A percentile compares a stretch with the other conserved stretches of the same genome.
Conservation (phyloP, 64 coral and sea anemone species). For the Catalaphyllia jardinei region DNA sequence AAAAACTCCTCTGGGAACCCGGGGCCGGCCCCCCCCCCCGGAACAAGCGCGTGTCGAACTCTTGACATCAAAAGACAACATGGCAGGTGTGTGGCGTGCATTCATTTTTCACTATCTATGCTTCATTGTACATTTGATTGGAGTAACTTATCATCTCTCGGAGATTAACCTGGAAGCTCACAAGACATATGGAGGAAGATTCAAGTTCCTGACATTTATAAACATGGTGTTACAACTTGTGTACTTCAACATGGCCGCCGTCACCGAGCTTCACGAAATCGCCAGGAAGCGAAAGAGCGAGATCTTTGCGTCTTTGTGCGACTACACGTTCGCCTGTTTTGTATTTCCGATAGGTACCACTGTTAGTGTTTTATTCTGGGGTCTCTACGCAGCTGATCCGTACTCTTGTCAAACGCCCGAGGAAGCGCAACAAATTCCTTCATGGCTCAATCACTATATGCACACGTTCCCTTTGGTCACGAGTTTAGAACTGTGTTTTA, state of each 20-base stretch:
- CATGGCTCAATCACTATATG: slow-evolving; percentile 90
- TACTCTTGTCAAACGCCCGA: slow-evolving; percentile 66
- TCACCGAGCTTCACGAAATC: slow-evolving; percentile 73
- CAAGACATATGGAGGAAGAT: slow-evolving; percentile 72
- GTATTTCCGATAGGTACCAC: slow-evolving; percentile 74
- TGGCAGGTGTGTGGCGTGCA: slow-evolving; percentile 34
- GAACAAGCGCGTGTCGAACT: background rate
- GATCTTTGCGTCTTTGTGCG: slow-evolving; percentile 77
- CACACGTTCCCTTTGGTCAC: slow-evolving; percentile 74
- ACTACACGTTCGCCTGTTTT: slow-evolving; percentile 73
- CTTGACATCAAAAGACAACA: background rate
- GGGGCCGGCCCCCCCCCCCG: too few species aligned
- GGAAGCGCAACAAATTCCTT: slow-evolving; percentile 67
- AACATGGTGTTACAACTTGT: slow-evolving; percentile 88
- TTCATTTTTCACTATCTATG: slow-evolving; percentile 80
- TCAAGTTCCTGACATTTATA: slow-evolving; percentile 88
- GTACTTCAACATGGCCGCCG: slow-evolving; percentile 81
- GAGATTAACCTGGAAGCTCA: slow-evolving; percentile 67
- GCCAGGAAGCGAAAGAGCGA: slow-evolving; percentile 73
- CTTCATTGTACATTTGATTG: slow-evolving; percentile 74
- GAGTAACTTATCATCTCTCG: slow-evolving; percentile 65
- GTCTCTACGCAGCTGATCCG: slow-evolving; percentile 68
- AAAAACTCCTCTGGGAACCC: too few species aligned
- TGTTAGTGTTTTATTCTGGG: slow-evolving; percentile 79
- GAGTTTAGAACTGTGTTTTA: slow-evolving; percentile 61